A percentile compares a stretch with the other conserved stretches of the same genome.
phyloP scores from a whole-genome alignment of 2,113 vertebrate species.

The Scalopus aquaticus region DNA sequence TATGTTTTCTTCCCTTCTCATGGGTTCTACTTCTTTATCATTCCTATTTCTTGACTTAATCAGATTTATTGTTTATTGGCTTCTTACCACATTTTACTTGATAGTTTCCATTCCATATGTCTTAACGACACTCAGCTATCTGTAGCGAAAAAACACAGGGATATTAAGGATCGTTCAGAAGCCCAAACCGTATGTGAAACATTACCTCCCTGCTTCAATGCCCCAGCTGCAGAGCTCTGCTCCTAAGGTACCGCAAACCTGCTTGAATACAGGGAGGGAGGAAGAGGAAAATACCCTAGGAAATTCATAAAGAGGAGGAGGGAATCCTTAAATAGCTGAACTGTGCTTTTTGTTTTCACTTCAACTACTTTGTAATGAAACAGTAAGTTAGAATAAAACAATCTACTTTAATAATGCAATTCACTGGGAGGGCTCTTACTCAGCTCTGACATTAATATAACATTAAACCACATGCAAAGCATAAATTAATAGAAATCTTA shows the following conservation, averaged over 20 bases:
- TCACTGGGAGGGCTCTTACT: background rate
- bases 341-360: background rate
- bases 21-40: background rate
- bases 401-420: background rate
- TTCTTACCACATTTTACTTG: slow-evolving; percentile 5
- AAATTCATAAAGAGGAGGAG: background rate
- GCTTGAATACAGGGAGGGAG: background rate
- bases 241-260: background rate
- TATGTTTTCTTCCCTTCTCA: background rate
- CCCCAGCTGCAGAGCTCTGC: background rate
- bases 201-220: background rate
- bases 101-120: background rate
- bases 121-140: background rate
- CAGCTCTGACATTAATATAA: background rate
- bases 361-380: slow-evolving; percentile 12
- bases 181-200: background rate
- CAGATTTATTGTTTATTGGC: slow-evolving; percentile 15
- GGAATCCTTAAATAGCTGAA: background rate
- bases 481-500: slow-evolving; percentile 13
- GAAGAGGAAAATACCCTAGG: background rate
- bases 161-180: background rate
- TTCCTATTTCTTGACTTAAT: background rate
- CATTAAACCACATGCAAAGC: background rate
- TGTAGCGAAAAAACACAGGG: background rate
- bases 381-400: background rate